Conservation (phyloP, 2,888 invertebrate species). For the Lochmaea capreae region DNA sequence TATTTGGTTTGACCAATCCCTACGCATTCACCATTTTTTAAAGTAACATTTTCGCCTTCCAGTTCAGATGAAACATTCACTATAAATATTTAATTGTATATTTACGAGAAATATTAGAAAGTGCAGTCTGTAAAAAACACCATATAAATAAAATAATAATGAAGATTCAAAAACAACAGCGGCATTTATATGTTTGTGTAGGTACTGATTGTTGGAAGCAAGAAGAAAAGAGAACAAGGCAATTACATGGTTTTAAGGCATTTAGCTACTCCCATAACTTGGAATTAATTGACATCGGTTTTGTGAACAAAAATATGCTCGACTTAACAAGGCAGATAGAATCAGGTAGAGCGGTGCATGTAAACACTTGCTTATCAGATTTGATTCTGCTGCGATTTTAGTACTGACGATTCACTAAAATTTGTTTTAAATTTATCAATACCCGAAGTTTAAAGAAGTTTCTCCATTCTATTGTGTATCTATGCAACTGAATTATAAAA, state of each 20-base stretch:
- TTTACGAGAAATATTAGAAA: too few species aligned
- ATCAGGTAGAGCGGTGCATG: constrained; percentile 55
- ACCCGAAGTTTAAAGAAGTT: too few species aligned
- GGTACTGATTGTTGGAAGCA: constrained; percentile 17
- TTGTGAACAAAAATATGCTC: constrained; percentile 60
- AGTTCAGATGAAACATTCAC: too few species aligned
- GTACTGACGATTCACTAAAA: constrained; percentile 31
- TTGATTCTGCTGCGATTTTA: constrained; percentile 44
- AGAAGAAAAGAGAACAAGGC: constrained; percentile 41
- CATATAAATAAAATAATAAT: background rate
- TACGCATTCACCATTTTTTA: too few species aligned
- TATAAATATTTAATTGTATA: too few species aligned
- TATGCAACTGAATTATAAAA: constrained; percentile 6
- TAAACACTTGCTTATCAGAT: constrained; percentile 51
- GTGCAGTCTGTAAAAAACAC: too few species aligned
- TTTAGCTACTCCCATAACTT: constrained; percentile 56
- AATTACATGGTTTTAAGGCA: constrained; percentile 52
- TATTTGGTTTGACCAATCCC: too few species aligned
- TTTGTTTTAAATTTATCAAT: background rate
- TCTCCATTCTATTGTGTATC: background rate
- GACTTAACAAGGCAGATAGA: constrained; percentile 59
- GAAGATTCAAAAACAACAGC: constrained; percentile 5
- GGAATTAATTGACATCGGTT: constrained; percentile 61
- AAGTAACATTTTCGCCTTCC: too few species aligned
- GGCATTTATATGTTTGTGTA: background rate